A percentile compares a stretch with the other conserved stretches of the same genome.
Evolutionary conservation across 2,888 invertebrate genomes (phyloP).

Genomic region (Onchidella celtica): DNA sequence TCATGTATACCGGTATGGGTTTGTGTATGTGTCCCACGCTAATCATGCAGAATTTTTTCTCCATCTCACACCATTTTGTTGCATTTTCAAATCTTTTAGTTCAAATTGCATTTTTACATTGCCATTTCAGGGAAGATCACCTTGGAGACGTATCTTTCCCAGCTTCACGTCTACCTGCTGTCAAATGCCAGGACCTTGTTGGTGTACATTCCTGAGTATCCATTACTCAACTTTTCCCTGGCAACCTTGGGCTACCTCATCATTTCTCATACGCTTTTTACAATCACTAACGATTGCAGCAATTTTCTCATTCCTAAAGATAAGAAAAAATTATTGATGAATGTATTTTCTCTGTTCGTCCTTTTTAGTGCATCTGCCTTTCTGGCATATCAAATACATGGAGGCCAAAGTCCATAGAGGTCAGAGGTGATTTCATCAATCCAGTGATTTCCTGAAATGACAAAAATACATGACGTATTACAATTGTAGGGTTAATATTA

Average conservation of each 20-base stretch:
- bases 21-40: no score
- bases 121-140: slow-evolving; percentile 62
- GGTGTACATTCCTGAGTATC: slow-evolving; percentile 64
- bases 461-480: no score
- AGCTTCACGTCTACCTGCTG: slow-evolving; percentile 71
- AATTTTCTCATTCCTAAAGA: slow-evolving; percentile 64
- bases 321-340: slow-evolving; percentile 41
- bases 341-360: not conserved
- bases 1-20: no score
- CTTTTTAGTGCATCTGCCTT: not conserved
- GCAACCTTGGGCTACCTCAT: slow-evolving; percentile 66
- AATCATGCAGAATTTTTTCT: no score
- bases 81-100: no score
- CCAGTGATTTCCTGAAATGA: not conserved
- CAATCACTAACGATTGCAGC: slow-evolving; percentile 65
- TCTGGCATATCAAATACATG: not conserved
- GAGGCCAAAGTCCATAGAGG: not conserved
- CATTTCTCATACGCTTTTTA: slow-evolving; percentile 64
- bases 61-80: no score
- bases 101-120: no score
- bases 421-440: not conserved
- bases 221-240: slow-evolving; percentile 66
- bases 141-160: slow-evolving; percentile 72
- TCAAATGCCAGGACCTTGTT: slow-evolving; percentile 70
- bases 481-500: no score